Base-by-base conservation (phyloP, 1,140 invertebrate species). In the Delia radicum region DNA sequence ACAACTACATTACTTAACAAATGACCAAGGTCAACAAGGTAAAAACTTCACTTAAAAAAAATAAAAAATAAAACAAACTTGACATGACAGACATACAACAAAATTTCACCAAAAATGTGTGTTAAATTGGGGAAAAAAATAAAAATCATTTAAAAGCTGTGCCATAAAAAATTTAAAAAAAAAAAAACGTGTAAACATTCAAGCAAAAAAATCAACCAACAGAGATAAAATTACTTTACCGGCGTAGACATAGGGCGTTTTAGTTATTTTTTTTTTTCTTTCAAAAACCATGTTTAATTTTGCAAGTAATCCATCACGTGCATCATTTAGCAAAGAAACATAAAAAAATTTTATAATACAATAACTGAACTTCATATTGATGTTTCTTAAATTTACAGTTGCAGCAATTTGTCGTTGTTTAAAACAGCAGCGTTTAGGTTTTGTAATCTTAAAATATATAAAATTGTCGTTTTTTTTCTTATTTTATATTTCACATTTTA, bases 231-330 rank as follows among this genome's bases (percentile, higher is more conserved):
- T 24, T 8, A 10, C 24, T 27, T 13, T 26, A 63, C 61, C 61
- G 26, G 61, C 27, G 0, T 63, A 13, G 61, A 24, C 61, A 10
- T 24, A 8, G 61, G 61, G 61, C 61, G 61, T 13, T n/a, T n/a
- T n/a, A n/a, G n/a, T n/a, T 24, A 27, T 62, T 28, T 26, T 24
- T 63, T 63, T 27, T 3, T 63, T 28, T 24, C n/a, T n/a, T n/a
- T 63, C 1, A 12, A 4, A 62, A 10, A 27, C 26, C 27, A 27
- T 63, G 6, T 63, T 63, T 63, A 27, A 13, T 61, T 26, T 24
- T 61, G 61, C 26, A 24, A 27, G 61, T 63, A 63, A 63, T 63
- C 61, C 61, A 63, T 63, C 61, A 63, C 61, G 26, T 13, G 61
- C 61, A 63, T 63, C 24, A 27, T 63, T 63, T 63, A 63, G 21